Conservation (phyloP, 2,113 vertebrate species). For the Sorex fumeus region DNA sequence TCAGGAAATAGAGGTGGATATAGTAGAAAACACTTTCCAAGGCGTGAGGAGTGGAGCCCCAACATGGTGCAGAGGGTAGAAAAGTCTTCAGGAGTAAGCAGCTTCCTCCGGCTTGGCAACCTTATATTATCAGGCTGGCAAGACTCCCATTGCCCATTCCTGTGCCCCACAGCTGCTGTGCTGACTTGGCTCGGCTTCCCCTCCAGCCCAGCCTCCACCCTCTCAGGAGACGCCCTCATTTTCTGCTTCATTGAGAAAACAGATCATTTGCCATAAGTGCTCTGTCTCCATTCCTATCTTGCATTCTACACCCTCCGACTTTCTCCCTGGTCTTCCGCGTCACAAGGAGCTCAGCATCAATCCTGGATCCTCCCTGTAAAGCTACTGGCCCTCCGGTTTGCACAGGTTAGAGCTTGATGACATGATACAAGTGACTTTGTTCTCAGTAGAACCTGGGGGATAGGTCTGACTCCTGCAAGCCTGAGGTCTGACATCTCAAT, state of each 20-base stretch:
- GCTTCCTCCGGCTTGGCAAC: conserved; percentile 3
- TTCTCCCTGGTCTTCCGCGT: neutral
- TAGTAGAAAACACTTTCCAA: neutral
- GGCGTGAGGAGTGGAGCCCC: neutral
- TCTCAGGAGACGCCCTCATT: conserved; percentile 69
- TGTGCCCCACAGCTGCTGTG: conserved; percentile 2
- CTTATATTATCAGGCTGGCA: neutral
- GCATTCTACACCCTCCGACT: neutral
- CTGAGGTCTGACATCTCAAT: neutral
- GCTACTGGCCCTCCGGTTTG: neutral
- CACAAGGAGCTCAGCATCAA: rapidly evolving
- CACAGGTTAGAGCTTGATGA: neutral
- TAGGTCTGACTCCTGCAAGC: neutral
- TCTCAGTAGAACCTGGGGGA: neutral
- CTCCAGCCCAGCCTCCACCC: conserved; percentile 15
- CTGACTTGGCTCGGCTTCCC: conserved; percentile 26
- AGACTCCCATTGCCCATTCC: neutral
- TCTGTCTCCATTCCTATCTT: conserved; percentile 15
- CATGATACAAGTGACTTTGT: neutral
- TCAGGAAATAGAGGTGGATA: neutral
- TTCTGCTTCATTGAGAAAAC: conserved; percentile 71
- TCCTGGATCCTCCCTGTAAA: neutral
- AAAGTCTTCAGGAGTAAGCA: conserved; percentile 34
- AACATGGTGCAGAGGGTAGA: neutral
- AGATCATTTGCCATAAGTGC: conserved; percentile 35